Base-by-base conservation (phyloP, 2,888 invertebrate genomes). In the Rambutsinella grinnellia region DNA sequence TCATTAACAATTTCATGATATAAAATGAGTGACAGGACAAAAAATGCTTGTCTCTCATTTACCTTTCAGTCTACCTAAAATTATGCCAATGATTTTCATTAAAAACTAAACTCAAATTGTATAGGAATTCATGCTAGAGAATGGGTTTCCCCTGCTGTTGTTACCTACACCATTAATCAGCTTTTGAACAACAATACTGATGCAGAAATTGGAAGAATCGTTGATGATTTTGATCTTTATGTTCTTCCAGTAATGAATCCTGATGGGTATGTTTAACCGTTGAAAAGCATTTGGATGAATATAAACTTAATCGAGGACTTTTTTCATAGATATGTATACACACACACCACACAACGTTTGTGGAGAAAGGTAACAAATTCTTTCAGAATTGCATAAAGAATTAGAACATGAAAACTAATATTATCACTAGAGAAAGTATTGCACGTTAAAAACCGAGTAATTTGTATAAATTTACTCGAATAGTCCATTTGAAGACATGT, bases 161-260 rank as follows among this genome's bases (percentile, higher is more conserved):
- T 90, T 0, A 90, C 92, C 0, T 92, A 90, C 87, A 89, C 93
- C 61, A 90, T 94, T 23, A 91, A 93, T 81, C 89, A 92, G 85
- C 86, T 94, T 21, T 86, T 93, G n/a, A 90, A 89, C 0, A 92
- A 91, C 49, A 85, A 85, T 1, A n/a, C n/a, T n/a, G 89, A 92
- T 80, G 82, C 88, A 2, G 87, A 87, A 28, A 88, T 91, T 0
- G 87, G 89, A 23, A 85, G 86, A n/a, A 85, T 93, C 81, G 90
- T 92, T 2, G 90, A 92, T 79, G 88, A 88, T 67, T 90, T 91
- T 80, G 91, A 93, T 82, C 93, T 93, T 92, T 92, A 93, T 84
- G 88, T 94, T 75, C 88, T 94, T 72, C 93, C 93, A 0, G 90
- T 92, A 0, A 87, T 89, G 1, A 93, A 93, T 86, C 92, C 93